Evolutionary conservation across 2,797 vertebrate genomes (phyloP).

Genomic region (Salmo trutta): DNA sequence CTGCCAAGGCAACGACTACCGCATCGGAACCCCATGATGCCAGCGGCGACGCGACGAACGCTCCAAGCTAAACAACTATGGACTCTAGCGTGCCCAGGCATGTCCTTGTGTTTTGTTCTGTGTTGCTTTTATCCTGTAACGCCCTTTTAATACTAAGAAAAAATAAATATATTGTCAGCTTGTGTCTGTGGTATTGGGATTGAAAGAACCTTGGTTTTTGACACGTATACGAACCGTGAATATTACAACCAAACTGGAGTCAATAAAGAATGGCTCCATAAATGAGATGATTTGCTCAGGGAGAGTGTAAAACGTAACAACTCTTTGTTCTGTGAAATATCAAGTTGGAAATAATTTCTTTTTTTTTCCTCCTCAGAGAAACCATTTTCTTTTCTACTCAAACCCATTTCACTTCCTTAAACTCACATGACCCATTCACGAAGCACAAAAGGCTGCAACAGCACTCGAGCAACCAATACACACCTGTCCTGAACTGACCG

Average conservation of each 20-base stretch:
- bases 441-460: background rate
- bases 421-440: background rate
- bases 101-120: no score
- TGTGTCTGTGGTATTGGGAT: no score
- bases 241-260: background rate
- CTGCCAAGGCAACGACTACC: no score
- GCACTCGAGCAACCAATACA: background rate
- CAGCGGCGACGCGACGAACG: no score
- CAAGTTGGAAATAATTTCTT: background rate
- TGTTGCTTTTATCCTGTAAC: no score
- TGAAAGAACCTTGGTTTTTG: background rate
- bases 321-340: background rate
- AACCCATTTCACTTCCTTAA: background rate
- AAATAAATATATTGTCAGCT: no score
- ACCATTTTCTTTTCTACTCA: background rate
- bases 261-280: slow-evolving; percentile 3
- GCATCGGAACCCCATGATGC: no score
- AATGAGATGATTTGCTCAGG: slow-evolving; percentile 1
- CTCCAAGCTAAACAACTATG: no score
- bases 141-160: no score
- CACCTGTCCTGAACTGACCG: background rate
- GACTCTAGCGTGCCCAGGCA: no score
- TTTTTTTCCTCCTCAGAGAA: background rate
- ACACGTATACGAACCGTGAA: background rate
- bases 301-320: slow-evolving; percentile 6